Percentiles rank a stretch among this genome's conserved stretches.
Evolutionary conservation across 2,797 vertebrate species (phyloP).

Genomic region (Ctenosaura bakeri): DNA sequence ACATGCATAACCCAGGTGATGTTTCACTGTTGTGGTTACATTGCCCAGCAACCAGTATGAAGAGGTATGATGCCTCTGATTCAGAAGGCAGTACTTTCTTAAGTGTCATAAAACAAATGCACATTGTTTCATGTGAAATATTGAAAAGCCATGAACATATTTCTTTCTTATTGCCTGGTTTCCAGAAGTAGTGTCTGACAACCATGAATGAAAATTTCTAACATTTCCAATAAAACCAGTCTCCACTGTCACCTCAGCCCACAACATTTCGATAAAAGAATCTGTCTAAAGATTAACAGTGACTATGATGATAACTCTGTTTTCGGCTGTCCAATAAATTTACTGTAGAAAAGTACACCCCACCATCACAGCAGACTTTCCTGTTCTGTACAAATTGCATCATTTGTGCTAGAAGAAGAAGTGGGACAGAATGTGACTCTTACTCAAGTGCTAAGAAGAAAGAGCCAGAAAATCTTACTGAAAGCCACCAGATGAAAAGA

Average conservation of each 20-base stretch:
- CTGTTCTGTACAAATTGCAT: slow-evolving; percentile 1
- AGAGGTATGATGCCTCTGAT: not conserved
- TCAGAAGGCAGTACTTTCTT: not conserved
- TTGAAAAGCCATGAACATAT: not conserved
- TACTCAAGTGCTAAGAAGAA: not conserved
- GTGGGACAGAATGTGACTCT: not conserved
- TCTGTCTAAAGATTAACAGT: not conserved
- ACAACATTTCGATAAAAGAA: not conserved
- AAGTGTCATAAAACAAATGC: not conserved
- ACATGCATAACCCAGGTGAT: not conserved
- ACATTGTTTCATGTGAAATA: slow-evolving; percentile 8
- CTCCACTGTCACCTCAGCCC: not conserved
- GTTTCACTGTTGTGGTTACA: not conserved
- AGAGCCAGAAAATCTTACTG: not conserved
- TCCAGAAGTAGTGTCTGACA: not conserved
- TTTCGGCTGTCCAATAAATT: not conserved
- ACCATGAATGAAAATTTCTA: slow-evolving; percentile 2
- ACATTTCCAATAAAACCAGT: not conserved
- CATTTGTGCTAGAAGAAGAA: not conserved
- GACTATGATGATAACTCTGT: not conserved
- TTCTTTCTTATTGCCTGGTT: not conserved
- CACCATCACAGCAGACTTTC: not conserved
- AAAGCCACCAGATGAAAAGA: not conserved
- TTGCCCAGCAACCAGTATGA: not conserved
- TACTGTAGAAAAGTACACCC: not conserved